Conservation (phyloP, 2,113 vertebrate genomes). For the Otis tarda region DNA sequence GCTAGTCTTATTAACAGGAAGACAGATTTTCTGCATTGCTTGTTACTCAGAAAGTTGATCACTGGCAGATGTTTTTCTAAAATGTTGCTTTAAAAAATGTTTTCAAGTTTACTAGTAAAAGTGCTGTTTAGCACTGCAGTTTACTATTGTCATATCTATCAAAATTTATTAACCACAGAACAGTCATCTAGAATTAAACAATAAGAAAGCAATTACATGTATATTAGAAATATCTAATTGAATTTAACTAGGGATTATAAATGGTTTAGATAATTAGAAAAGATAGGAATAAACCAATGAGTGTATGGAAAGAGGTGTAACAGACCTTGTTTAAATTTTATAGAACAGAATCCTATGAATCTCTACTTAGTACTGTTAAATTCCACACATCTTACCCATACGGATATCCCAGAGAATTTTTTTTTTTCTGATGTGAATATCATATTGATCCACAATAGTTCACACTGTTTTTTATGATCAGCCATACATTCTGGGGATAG, state of each 20-base stretch:
- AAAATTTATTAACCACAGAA: neutral
- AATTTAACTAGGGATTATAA: neutral
- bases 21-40: neutral
- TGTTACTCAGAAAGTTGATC: neutral
- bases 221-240: neutral
- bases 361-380: neutral
- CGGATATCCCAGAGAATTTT: neutral
- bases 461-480: neutral
- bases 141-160: neutral
- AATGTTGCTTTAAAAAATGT: neutral
- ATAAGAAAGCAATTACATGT: neutral
- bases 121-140: neutral
- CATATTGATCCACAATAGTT: neutral
- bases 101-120: neutral
- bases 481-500: too few species aligned
- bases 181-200: neutral
- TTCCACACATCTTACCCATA: neutral
- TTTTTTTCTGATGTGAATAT: neutral
- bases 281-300: neutral
- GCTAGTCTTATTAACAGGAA: neutral
- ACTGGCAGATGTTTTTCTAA: neutral
- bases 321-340: neutral
- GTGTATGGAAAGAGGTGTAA: rapidly evolving
- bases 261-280: neutral
- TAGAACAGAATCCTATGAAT: neutral